Conservation (phyloP, 2,113 vertebrate genomes). For the Daboia siamensis region DNA sequence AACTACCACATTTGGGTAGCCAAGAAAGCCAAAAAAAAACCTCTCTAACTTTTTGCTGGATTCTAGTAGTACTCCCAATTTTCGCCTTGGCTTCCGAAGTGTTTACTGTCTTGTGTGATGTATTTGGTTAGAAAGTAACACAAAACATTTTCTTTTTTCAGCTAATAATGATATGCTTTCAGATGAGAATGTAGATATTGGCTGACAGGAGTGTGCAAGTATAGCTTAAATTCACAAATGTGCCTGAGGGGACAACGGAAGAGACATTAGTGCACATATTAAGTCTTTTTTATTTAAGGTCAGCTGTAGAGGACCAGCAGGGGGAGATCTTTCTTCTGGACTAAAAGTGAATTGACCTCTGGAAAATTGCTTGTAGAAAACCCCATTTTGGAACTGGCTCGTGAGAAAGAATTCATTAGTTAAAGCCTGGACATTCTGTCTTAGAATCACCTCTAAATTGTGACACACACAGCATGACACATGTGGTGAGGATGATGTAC, state of each 20-base stretch:
- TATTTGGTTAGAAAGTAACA: neutral
- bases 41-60: neutral
- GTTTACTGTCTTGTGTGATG: neutral
- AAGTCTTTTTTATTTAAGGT: neutral
- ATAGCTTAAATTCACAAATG: conserved; percentile 12
- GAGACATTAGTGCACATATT: neutral
- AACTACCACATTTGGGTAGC: neutral
- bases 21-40: neutral
- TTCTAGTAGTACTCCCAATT: neutral
- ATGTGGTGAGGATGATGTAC: conserved; percentile 18
- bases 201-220: conserved; percentile 8
- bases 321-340: conserved; percentile 1
- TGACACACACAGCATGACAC: neutral
- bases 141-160: neutral
- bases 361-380: neutral
- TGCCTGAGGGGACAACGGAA: no score
- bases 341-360: neutral
- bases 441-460: neutral
- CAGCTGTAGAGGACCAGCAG: neutral
- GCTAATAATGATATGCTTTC: neutral
- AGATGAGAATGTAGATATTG: conserved; percentile 23
- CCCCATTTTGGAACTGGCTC: neutral
- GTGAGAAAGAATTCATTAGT: conserved; percentile 1
- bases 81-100: neutral
- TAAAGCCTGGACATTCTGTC: neutral